Percentiles rank a stretch among this genome's conserved stretches.
Evolutionary conservation across 2,797 vertebrate genomes (phyloP).

Genomic region (Bovichtus variegatus): DNA sequence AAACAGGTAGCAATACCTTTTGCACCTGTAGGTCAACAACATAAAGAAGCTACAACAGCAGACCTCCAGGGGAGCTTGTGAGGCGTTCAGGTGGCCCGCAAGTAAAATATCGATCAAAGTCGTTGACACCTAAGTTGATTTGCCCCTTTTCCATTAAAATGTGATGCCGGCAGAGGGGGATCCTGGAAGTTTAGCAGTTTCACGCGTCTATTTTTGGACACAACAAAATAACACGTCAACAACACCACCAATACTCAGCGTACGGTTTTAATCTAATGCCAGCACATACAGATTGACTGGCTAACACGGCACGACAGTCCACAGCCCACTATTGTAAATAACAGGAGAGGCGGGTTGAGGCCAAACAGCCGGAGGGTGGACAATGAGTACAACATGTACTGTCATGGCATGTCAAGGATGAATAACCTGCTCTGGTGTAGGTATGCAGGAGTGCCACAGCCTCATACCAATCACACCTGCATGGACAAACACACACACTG

Average conservation of each 20-base stretch:
- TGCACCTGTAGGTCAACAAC: conserved; percentile 21
- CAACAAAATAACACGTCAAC: too few species aligned
- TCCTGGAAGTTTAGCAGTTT: not conserved
- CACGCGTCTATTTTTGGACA: conserved; percentile 17
- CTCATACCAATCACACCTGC: conserved; percentile 64
- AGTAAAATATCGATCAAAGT: not conserved
- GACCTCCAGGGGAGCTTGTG: not conserved
- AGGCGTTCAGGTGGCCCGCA: not conserved
- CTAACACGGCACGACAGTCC: conserved; percentile 6
- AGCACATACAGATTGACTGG: too few species aligned
- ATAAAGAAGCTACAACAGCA: not conserved
- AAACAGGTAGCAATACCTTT: not conserved
- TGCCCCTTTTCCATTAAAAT: not conserved
- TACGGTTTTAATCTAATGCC: too few species aligned
- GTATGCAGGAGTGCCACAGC: conserved; percentile 39
- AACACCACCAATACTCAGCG: too few species aligned
- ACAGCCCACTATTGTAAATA: not conserved
- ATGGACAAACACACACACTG: conserved; percentile 2
- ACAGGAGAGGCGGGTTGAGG: not conserved
- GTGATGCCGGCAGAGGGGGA: not conserved
- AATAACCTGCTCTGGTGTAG: conserved; percentile 35
- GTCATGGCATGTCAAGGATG: conserved; percentile 13
- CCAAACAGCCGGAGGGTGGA: not conserved
- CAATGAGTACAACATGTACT: not conserved
- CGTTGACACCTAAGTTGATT: not conserved